Percentiles rank a stretch among this genome's conserved stretches.
These are phyloP conservation scores for Silurus lanzhouensis DNA, from an alignment of 2,797 vertebrate genomes.

Conservation along the genomic window DNA sequence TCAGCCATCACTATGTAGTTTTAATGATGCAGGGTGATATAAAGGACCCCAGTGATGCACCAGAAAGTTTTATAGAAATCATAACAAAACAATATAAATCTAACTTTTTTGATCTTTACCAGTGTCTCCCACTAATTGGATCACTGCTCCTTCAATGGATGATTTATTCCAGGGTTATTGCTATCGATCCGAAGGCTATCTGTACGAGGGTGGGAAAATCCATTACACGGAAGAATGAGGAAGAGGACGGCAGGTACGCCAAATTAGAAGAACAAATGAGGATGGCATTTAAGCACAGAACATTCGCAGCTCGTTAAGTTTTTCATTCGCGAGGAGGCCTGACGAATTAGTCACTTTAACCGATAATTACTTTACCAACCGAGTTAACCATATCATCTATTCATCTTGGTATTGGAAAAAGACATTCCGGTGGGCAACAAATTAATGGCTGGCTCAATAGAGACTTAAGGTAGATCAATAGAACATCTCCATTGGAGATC, in stretches of 20 bases:
- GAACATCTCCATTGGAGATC: constrained; percentile 51
- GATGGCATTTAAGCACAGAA: constrained; percentile 32
- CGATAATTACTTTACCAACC: constrained; percentile 50
- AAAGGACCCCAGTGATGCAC: background rate
- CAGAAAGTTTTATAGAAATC: constrained; percentile 12
- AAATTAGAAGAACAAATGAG: constrained; percentile 53
- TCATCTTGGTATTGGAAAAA: constrained; percentile 35
- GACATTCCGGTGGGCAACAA: constrained; percentile 35
- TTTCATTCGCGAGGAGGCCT: constrained; percentile 17
- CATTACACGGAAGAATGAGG: constrained; percentile 25
- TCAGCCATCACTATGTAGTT: background rate
- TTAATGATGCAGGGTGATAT: background rate
- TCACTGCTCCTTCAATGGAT: constrained; percentile 39
- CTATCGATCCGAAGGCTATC: constrained; percentile 51
- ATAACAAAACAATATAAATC: constrained; percentile 25
- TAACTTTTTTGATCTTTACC: constrained; percentile 24
- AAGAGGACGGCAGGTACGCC: constrained; percentile 36
- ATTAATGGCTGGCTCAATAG: constrained; percentile 46
- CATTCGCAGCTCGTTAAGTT: constrained; percentile 38
- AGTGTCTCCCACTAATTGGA: constrained; percentile 26
- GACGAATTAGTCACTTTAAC: constrained; percentile 44
- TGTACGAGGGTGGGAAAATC: constrained; percentile 50
- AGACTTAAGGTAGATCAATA: constrained; percentile 50
- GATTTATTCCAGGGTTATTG: constrained; percentile 51
- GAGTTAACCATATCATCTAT: constrained; percentile 41